phyloP scores from a whole-genome alignment of 2,888 invertebrate genomes.

The Tupiocoris notatus region DNA sequence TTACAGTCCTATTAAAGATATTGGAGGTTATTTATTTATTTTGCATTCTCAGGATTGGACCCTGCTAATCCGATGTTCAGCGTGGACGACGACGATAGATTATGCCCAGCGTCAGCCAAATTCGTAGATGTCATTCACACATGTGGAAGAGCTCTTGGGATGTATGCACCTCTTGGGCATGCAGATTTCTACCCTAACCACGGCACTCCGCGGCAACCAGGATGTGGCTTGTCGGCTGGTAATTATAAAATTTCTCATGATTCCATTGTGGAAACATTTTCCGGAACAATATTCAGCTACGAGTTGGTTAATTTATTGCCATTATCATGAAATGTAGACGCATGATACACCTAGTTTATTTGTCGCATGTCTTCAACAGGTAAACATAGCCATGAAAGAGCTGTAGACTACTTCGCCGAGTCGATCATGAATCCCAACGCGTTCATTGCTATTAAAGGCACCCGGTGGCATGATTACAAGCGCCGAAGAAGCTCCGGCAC shows the following conservation, averaged over 20 bases:
- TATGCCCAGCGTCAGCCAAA: constrained; percentile 65
- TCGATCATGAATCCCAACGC: constrained; percentile 64
- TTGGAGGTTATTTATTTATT: too few relatives aligned
- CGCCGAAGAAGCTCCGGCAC: constrained; percentile 25
- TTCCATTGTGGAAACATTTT: too few relatives aligned
- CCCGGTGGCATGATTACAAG: constrained; percentile 20
- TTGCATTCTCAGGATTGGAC: constrained; percentile 69
- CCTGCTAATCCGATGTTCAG: constrained; percentile 78
- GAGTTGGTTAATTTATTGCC: too few relatives aligned
- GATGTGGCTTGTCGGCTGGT: constrained; percentile 53
- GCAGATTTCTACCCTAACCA: constrained; percentile 60
- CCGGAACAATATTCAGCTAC: too few relatives aligned
- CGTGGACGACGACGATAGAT: constrained; percentile 62
- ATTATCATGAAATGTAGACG: too few relatives aligned
- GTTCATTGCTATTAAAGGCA: constrained; percentile 62
- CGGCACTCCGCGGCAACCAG: constrained; percentile 56
- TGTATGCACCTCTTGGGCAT: constrained; percentile 57
- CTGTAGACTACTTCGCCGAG: constrained; percentile 63
- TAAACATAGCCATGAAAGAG: constrained; percentile 66
- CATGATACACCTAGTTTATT: too few relatives aligned
- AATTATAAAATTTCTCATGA: too few relatives aligned
- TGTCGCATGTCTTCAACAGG: constrained; percentile 8
- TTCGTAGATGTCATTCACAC: constrained; percentile 67
- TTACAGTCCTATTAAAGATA: too few relatives aligned
- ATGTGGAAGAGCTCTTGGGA: constrained; percentile 57